Percentiles rank a stretch among this genome's conserved stretches.
Evolutionary conservation across 2,797 vertebrate species (phyloP).

Genomic region (Borostomias antarcticus): DNA sequence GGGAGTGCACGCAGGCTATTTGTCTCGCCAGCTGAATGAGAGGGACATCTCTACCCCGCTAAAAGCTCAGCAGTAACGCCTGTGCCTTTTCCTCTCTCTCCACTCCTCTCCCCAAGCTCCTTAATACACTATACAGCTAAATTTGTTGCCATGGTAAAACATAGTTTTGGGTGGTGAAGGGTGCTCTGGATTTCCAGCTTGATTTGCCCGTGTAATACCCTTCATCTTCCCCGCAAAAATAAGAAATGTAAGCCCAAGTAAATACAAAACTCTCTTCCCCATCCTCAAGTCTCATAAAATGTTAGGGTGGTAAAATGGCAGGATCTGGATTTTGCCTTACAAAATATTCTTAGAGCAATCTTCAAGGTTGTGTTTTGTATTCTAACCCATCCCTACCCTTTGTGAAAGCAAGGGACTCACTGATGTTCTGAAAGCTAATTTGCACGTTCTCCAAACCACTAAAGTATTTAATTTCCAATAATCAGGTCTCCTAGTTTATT

Average conservation of each 20-base stretch:
- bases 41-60: neutral
- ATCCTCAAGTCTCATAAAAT: slow-evolving; percentile 4
- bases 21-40: slow-evolving; percentile 14
- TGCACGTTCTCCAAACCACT: slow-evolving; percentile 11
- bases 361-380: slow-evolving; percentile 3
- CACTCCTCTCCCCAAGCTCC: slow-evolving; percentile 9
- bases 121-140: slow-evolving; percentile 7
- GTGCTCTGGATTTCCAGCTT: neutral
- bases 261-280: neutral
- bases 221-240: neutral
- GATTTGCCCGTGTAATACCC: neutral
- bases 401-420: neutral
- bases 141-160: neutral
- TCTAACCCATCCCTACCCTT: neutral
- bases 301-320: neutral
- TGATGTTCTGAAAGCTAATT: slow-evolving; percentile 28
- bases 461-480: slow-evolving; percentile 7
- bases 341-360: neutral
- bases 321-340: neutral
- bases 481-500: slow-evolving; percentile 13
- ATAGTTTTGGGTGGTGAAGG: neutral
- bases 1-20: slow-evolving; percentile 20
- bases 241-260: slow-evolving; percentile 2
- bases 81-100: neutral
- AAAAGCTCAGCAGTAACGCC: slow-evolving; percentile 3